Base-by-base conservation (phyloP, 2,113 vertebrate genomes). In the Lethenteron camtschaticum region DNA sequence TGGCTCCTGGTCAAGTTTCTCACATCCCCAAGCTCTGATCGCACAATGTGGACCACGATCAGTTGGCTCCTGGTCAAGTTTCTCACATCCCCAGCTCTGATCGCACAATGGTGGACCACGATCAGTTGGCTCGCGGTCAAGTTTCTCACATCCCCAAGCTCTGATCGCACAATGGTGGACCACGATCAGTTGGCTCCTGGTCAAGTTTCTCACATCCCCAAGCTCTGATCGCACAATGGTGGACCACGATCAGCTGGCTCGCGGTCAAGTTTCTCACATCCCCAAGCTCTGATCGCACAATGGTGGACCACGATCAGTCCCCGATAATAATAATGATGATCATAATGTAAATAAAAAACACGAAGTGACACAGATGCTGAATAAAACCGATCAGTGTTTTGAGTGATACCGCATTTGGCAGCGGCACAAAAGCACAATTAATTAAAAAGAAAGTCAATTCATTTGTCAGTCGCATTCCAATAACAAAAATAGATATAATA, bases 201-300 rank as follows among this genome's bases (percentile, higher is more conserved):
- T 99, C 78, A 99, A 88, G 76, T 99, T 99, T 80, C 95, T 91
- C 94, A 96, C 96, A 80, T 95, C 90, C 0, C 94, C 94, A 90
- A 90, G 96, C 76, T 99, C 92, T 96, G 75, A 74, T 2, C 0
- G 59, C 69, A 69, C 63, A 66, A n/a, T 9, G 63, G 20, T 66
- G 41, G 41, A 41, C 41, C 5, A 41, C 41, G 41, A 41, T 41
- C 73, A 95, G 88, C 55, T 90, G 81, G 0, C 80, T 85, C 24
- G 92, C 95, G 94, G 20, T 99, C 78, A 99, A 88, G 76, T 99
- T 99, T 80, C 95, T 91, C 94, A 96, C 96, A 80, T 95, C 90
- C 0, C 94, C 94, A 90, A 90, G 96, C 76, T 99, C 92, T 96
- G 75, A 74, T 2, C 0, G 59, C 69, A 69, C 63, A 66, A n/a